Evolutionary conservation across 2,888 invertebrate species (phyloP).

Genomic region (Azorinus chamasolen): DNA sequence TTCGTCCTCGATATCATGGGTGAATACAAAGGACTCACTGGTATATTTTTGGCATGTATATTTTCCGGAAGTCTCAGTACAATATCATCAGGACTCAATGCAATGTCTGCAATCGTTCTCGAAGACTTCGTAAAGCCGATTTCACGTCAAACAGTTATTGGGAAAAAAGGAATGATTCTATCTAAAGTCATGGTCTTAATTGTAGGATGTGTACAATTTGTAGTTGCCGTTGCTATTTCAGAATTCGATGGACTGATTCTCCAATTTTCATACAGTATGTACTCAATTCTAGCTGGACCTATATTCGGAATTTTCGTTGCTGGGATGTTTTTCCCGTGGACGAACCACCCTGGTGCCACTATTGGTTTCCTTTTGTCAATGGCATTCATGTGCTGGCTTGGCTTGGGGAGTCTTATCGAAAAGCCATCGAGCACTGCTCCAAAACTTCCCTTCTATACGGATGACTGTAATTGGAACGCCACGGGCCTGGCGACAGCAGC

Average conservation of each 20-base stretch:
- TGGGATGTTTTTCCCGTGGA: slow-evolving; percentile 87
- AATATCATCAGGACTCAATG: too few relatives aligned
- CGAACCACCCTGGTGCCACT: slow-evolving; percentile 68
- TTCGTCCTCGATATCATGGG: too few relatives aligned
- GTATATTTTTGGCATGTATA: too few relatives aligned
- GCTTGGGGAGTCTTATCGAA: slow-evolving; percentile 18
- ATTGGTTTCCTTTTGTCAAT: slow-evolving; percentile 35
- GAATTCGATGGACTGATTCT: slow-evolving; percentile 66
- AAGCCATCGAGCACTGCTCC: slow-evolving; percentile 22
- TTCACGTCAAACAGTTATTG: neutral
- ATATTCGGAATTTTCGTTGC: slow-evolving; percentile 77
- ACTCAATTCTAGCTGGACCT: slow-evolving; percentile 80
- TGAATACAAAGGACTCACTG: too few relatives aligned
- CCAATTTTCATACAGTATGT: slow-evolving; percentile 75
- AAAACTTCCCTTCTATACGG: too few relatives aligned
- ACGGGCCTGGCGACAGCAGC: too few relatives aligned
- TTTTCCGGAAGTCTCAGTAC: too few relatives aligned
- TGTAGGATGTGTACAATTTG: slow-evolving; percentile 24
- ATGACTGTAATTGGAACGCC: slow-evolving; percentile 12
- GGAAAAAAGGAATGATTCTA: slow-evolving; percentile 8
- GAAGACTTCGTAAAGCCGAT: slow-evolving; percentile 39
- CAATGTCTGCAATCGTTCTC: too few relatives aligned
- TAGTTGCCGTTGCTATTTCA: slow-evolving; percentile 33
- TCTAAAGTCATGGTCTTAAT: slow-evolving; percentile 28
- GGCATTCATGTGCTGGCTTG: slow-evolving; percentile 42